Evolutionary conservation across 2,113 vertebrate genomes (phyloP).

Genomic region (Neomonachus schauinslandi): DNA sequence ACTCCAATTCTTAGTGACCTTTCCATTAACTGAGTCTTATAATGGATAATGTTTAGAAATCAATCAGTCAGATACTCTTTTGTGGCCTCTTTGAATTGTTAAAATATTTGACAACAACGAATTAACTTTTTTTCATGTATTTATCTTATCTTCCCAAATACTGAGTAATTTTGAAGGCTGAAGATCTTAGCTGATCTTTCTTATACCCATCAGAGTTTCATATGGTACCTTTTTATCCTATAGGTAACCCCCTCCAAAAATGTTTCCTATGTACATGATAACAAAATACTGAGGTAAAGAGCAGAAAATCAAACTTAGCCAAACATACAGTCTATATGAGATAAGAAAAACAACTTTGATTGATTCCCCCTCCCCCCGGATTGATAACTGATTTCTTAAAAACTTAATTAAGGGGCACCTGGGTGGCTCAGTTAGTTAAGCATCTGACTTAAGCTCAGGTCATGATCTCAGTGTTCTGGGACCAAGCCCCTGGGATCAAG

Average conservation of each 20-base stretch:
- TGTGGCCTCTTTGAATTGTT: neutral
- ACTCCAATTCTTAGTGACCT: neutral
- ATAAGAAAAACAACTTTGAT: neutral
- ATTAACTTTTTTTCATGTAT: neutral
- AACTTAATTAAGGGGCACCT: neutral
- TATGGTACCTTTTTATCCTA: neutral
- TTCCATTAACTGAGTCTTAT: neutral
- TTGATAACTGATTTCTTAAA: conserved; percentile 1
- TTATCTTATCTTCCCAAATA: neutral
- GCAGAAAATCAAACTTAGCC: conserved; percentile 30
- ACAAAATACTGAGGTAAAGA: neutral
- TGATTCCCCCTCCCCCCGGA: neutral
- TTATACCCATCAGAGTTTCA: neutral
- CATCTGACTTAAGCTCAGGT: neutral
- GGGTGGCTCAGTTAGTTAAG: neutral
- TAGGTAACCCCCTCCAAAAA: neutral
- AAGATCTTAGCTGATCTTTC: neutral
- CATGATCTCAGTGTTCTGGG: neutral
- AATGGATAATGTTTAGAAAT: neutral
- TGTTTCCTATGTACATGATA: neutral
- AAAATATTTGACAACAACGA: neutral
- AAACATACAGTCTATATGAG: neutral
- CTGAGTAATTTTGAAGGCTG: neutral
- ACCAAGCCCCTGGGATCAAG: neutral
- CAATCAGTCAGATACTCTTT: neutral